A percentile compares a stretch with the other conserved stretches of the same genome.
Evolutionary conservation across 1,140 invertebrate genomes (phyloP).

Genomic region (Saccostrea cuccullata): DNA sequence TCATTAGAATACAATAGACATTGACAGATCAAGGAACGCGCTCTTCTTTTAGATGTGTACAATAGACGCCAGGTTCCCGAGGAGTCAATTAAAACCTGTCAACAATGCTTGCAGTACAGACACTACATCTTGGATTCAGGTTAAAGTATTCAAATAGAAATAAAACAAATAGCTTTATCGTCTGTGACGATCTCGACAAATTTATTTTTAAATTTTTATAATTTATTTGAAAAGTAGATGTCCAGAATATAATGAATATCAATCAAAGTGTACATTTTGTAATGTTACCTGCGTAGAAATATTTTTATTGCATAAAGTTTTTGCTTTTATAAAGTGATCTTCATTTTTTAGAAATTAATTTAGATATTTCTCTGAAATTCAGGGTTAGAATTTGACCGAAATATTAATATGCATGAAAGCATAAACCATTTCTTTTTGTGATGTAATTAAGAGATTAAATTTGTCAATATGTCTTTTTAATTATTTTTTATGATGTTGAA

Average conservation of each 20-base stretch:
- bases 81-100: conserved; percentile 25
- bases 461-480: too few species aligned
- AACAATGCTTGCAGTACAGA: not conserved
- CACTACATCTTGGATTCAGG: not conserved
- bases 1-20: conserved; percentile 1
- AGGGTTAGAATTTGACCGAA: too few species aligned
- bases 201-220: not conserved
- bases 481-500: too few species aligned
- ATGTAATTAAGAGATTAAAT: too few species aligned
- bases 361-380: too few species aligned
- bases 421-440: too few species aligned
- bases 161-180: not conserved
- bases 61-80: not conserved
- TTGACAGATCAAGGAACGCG: conserved; percentile 14
- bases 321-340: not conserved
- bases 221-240: conserved; percentile 14
- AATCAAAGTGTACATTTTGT: conserved; percentile 22
- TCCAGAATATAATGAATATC: conserved; percentile 13
- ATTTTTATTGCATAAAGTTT: not conserved
- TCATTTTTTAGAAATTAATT: too few species aligned
- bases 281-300: not conserved
- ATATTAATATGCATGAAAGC: too few species aligned
- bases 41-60: not conserved
- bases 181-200: not conserved
- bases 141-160: conserved; percentile 16